phyloP scores from a whole-genome alignment of 2,888 invertebrate species.

The Eulithis testata region DNA sequence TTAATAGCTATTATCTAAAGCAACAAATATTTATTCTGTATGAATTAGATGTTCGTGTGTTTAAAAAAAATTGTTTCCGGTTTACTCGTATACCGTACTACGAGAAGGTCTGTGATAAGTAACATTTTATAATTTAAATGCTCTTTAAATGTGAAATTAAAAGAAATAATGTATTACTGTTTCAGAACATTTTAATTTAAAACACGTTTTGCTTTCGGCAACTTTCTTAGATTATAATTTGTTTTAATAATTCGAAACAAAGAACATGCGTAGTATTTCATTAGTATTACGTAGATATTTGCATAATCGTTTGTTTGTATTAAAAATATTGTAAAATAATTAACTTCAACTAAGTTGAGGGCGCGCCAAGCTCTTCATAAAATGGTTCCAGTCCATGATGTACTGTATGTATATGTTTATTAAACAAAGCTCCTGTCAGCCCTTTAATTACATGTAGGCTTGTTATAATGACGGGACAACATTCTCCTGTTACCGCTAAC shows the following conservation, averaged over 20 bases:
- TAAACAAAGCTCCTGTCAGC: constrained; percentile 30
- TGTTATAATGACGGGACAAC: constrained; percentile 39
- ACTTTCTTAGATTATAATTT: neutral
- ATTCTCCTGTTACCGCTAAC: constrained; percentile 30
- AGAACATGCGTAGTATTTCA: neutral
- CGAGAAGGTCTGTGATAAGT: neutral
- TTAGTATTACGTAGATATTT: neutral
- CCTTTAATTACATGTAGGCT: constrained; percentile 37
- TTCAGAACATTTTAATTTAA: neutral
- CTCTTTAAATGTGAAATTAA: constrained; percentile 12
- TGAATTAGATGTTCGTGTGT: too few species aligned
- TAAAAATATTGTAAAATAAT: neutral
- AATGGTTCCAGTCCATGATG: constrained; percentile 13
- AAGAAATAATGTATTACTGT: neutral
- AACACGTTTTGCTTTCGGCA: neutral
- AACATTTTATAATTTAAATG: neutral
- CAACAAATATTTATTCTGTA: too few species aligned
- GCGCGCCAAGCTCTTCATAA: constrained; percentile 11
- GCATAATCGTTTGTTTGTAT: too few species aligned
- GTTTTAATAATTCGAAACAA: neutral
- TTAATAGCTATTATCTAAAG: too few species aligned
- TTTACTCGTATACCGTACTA: neutral
- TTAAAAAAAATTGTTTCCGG: too few species aligned
- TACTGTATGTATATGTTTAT: constrained; percentile 36
- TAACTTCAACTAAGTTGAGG: neutral